A percentile compares a stretch with the other conserved stretches of the same genome.
Evolutionary conservation across 2,888 invertebrate species (phyloP).

Genomic region (Danaus chrysippus): DNA sequence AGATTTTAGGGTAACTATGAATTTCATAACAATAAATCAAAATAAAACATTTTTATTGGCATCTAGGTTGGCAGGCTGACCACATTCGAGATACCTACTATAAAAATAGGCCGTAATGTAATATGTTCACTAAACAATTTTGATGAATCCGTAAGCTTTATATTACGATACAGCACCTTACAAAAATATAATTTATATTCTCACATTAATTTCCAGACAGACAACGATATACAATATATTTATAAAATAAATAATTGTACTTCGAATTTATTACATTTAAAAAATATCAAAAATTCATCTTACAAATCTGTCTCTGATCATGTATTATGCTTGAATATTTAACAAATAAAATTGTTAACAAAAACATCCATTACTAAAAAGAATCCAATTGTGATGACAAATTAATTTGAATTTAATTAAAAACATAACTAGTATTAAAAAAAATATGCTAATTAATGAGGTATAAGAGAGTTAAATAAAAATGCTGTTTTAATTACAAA

Average conservation of each 20-base stretch:
- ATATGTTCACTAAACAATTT: slow-evolving; percentile 1
- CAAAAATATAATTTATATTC: slow-evolving; percentile 35
- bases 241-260: slow-evolving; percentile 61
- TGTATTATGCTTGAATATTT: not conserved
- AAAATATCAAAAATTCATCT: slow-evolving; percentile 28
- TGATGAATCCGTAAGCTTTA: slow-evolving; percentile 12
- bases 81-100: not conserved
- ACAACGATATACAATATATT: slow-evolving; percentile 46
- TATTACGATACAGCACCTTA: slow-evolving; percentile 34
- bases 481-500: too few relatives aligned
- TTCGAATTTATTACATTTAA: slow-evolving; percentile 44
- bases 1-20: too few relatives aligned
- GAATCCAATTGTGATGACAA: too few relatives aligned
- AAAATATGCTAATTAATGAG: too few relatives aligned
- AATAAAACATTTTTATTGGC: slow-evolving; percentile 5
- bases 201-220: slow-evolving; percentile 26
- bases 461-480: too few relatives aligned
- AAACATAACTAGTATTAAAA: too few relatives aligned
- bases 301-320: not conserved
- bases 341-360: too few relatives aligned
- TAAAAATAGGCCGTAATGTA: not conserved
- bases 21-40: too few relatives aligned
- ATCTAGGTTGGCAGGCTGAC: slow-evolving; percentile 1
- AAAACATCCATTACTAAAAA: too few relatives aligned
- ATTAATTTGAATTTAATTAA: too few relatives aligned